Evolutionary conservation across 2,797 vertebrate species (phyloP), one percentile per base, ranked within the genome.

Genomic region (Enteromius trimaculatus): DNA sequence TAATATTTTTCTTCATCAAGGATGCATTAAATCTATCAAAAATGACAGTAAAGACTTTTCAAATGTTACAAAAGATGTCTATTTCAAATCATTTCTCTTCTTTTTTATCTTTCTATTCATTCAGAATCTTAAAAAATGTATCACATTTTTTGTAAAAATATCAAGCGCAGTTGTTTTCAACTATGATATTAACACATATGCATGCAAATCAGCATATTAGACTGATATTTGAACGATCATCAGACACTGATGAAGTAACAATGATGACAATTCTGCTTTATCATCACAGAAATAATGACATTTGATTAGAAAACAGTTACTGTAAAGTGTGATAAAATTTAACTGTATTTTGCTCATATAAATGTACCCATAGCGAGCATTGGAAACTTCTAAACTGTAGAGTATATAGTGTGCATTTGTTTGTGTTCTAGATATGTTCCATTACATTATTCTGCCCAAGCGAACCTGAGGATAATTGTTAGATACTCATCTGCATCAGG

Each of bases 381-480:
- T 14, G 8, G 31, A 39, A 10, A 2, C n/a, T 72, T 31, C 42
- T 49, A 44, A 37, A 39, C 34, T 9, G 39, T 42, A 42, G 39
- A 42, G 39, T 42, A 10, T 44, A 44, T 44, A 11, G 42, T 44
- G 10, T 44, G 9, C 62, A 68, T 37, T 39, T 68, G 44, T 53
- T 53, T 29, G 51, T 77, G 74, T 47, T 44, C 64, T 70, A 60
- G 51, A 77, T 47, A 77, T 68, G 49, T 69, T 60, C 13, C 37
- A 44, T 69, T 58, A 31, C 44, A 69, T 68, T 47, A 77, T 47
- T 76, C 17, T 58, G 37, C 37, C 77, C 23, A 23, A 44, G 17
- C 23, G 80, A 53, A 86, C 77, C 81, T 76, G 53, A 76, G 77
- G 77, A 83, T 58, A 83, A 60, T 62, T 55, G 68, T 64, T 19